Base-by-base conservation (phyloP, 2,888 invertebrate genomes). In the Xestobium rufovillosum region DNA sequence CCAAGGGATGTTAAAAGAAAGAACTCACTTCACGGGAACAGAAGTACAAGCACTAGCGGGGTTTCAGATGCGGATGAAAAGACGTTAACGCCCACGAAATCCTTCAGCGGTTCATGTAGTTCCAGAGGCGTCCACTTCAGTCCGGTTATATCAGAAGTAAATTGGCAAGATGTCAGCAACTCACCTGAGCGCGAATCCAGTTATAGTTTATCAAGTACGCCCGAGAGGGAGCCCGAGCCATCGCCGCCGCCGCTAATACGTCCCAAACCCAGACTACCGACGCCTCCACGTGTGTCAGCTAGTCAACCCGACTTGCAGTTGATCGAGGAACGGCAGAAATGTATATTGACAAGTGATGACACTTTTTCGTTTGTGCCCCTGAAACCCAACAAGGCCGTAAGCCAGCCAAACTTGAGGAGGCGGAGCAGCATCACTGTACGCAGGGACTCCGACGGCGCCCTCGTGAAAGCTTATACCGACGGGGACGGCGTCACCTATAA, bases 71-170 rank as follows among this genome's bases (percentile, higher is more conserved):
- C 49, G 14, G 62, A 61, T 9, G 63, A 63, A 3, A 61, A 54
- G 38, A 53, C 57, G 6, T 38, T 60, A 23, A 50, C 49, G 3
- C 52, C 59, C 1, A 48, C 56, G 23, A 59, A 53, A 42, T 53
- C 52, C 1, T 46, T 52, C 10, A 56, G 55, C 27, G 61, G 57
- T 9, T 58, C 53, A 11, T 52, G 54, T 1, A 56, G 57, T 35
- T 53, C 55, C 3, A 60, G 60, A 51, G 83, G 82, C 32, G 85
- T 86, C 15, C 83, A 83, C 53, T 86, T 86, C 60, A 83, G 80
- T 50, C 84, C 84, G 3, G 78, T 85, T 34, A 83, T 86, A 9
- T 79, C 82, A 31, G 83, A 85, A 65, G 82, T 85, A 42, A 80
- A 80, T 57, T 86, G 85, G 83, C 73, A 77, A 47, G 80, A 83